Evolutionary conservation across 1,140 invertebrate species (phyloP).

Genomic region (Drosophila nasuta): DNA sequence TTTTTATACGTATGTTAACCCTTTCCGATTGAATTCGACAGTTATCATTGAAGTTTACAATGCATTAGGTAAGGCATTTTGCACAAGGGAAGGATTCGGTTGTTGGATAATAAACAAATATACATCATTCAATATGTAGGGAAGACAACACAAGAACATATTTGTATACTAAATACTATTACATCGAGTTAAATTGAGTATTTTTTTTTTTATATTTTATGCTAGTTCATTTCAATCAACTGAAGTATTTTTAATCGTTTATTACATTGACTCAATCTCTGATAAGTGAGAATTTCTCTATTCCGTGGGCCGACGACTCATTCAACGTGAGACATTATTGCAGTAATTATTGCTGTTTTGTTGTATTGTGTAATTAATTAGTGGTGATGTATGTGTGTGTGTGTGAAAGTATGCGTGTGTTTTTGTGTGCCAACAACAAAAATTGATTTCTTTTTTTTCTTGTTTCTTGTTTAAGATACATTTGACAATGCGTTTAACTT

Average conservation of each 20-base stretch:
- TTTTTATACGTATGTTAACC: slow-evolving; percentile 30
- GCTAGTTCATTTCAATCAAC: slow-evolving; percentile 9
- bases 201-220: slow-evolving; percentile 3
- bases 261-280: slow-evolving; percentile 30
- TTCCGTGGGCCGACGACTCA: slow-evolving; percentile 44
- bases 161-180: slow-evolving; percentile 30
- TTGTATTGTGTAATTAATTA: slow-evolving; percentile 50
- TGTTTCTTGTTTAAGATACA: slow-evolving; percentile 52
- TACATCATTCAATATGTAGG: slow-evolving; percentile 30
- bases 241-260: neutral
- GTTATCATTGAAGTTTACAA: slow-evolving; percentile 35
- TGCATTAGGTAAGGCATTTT: slow-evolving; percentile 63
- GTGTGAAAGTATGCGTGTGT: slow-evolving; percentile 36
- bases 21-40: slow-evolving; percentile 42
- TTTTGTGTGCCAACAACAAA: slow-evolving; percentile 42
- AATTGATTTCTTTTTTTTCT: slow-evolving; percentile 15
- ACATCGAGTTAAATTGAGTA: slow-evolving; percentile 41
- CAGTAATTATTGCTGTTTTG: slow-evolving; percentile 74
- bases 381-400: slow-evolving; percentile 20
- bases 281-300: slow-evolving; percentile 32
- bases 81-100: slow-evolving; percentile 70
- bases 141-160: slow-evolving; percentile 61
- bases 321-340: slow-evolving; percentile 67
- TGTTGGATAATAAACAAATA: slow-evolving; percentile 43
- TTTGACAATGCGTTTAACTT: slow-evolving; percentile 68